A percentile compares a stretch with the other conserved stretches of the same genome.
These are phyloP conservation scores for Lasioglossum zephyrum DNA, from an alignment of 2,888 invertebrate species.

Conservation along the genomic window DNA sequence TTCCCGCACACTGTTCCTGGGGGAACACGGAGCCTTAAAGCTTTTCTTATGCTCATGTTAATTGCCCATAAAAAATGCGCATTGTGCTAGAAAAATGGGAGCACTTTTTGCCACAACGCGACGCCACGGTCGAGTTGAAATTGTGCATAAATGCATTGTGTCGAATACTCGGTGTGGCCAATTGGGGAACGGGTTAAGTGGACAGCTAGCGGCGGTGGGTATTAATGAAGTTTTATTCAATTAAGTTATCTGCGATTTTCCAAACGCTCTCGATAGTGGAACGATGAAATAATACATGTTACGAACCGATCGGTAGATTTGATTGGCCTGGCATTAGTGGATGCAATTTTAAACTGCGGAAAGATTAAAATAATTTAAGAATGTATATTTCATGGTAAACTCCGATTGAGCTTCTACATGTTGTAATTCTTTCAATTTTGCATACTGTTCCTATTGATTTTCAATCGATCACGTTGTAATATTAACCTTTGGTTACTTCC, in stretches of 20 bases:
- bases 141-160: conserved; percentile 2
- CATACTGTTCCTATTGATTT: too few species aligned
- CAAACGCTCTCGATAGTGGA: not conserved
- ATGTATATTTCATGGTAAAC: too few species aligned
- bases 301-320: not conserved
- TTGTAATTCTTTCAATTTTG: too few species aligned
- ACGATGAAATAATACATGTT: too few species aligned
- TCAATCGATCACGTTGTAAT: too few species aligned
- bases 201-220: not conserved
- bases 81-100: conserved; percentile 3
- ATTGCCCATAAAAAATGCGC: not conserved
- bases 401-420: too few species aligned
- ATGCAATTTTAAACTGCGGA: too few species aligned
- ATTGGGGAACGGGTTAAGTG: not conserved
- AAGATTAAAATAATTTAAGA: too few species aligned
- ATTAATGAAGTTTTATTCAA: not conserved
- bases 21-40: not conserved
- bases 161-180: not conserved
- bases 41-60: not conserved
- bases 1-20: not conserved
- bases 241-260: not conserved
- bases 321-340: not conserved
- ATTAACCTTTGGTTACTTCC: too few species aligned
- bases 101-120: not conserved
- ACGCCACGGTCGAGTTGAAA: not conserved